phyloP scores from a whole-genome alignment of 2,797 vertebrate genomes.

The Novumbra hubbsi region DNA sequence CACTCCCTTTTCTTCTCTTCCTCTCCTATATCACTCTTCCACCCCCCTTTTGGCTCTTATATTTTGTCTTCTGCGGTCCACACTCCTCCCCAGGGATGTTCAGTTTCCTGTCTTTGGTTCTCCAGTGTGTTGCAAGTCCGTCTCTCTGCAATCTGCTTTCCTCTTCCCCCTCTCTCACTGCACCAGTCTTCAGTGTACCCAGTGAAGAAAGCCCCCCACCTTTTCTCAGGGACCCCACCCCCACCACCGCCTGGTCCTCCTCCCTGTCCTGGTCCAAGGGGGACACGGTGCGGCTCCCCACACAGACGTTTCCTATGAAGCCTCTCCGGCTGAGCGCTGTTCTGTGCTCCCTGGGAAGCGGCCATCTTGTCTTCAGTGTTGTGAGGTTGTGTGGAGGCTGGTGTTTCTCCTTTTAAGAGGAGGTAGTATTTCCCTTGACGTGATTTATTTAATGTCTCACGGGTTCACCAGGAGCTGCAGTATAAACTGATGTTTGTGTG shows the following conservation, averaged over 20 bases:
- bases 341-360: background rate
- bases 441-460: background rate
- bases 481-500: background rate
- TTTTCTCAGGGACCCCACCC: background rate
- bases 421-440: background rate
- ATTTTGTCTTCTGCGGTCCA: background rate
- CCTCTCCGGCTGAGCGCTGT: conserved; percentile 9
- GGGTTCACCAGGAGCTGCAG: background rate
- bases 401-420: background rate
- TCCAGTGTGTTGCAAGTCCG: background rate
- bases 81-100: background rate
- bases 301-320: conserved; percentile 15
- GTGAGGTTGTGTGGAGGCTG: background rate
- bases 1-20: background rate
- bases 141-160: conserved; percentile 3
- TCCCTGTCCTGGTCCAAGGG: background rate
- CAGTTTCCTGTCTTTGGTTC: background rate
- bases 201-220: background rate
- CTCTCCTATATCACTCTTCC: background rate
- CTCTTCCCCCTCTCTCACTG: background rate
- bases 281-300: background rate
- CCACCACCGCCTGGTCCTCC: background rate
- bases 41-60: background rate
- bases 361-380: conserved; percentile 3
- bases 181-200: background rate